Percentiles rank a stretch among this genome's conserved stretches.
Evolutionary conservation across 2,888 invertebrate genomes (phyloP).

Genomic region (Chymomyza procnemis): DNA sequence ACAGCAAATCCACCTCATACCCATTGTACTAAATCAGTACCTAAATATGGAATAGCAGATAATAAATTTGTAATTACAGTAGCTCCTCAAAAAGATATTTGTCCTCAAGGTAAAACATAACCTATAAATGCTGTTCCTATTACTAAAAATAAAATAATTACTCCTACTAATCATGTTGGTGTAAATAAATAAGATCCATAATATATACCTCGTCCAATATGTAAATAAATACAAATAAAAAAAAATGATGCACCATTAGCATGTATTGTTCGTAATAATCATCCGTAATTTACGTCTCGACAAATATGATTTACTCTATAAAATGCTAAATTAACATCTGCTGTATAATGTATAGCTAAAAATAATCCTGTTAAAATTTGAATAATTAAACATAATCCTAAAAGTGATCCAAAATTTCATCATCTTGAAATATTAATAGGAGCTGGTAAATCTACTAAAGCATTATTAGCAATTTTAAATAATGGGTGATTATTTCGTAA

Average conservation of each 20-base stretch:
- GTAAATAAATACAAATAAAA: conserved; percentile 85
- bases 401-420: conserved; percentile 85
- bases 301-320: conserved; percentile 84
- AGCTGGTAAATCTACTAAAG: conserved; percentile 81
- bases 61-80: no score
- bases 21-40: no score
- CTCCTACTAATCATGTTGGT: conserved; percentile 83
- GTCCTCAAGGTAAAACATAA: conserved; percentile 88
- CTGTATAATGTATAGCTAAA: conserved; percentile 84
- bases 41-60: no score
- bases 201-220: conserved; percentile 84
- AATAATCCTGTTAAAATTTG: conserved; percentile 85
- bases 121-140: conserved; percentile 88
- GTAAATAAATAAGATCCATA: conserved; percentile 80
- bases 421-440: conserved; percentile 82
- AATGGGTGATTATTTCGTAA: conserved; percentile 79
- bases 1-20: no score
- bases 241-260: conserved; percentile 87
- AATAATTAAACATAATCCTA: conserved; percentile 82
- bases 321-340: conserved; percentile 83
- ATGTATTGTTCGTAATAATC: conserved; percentile 83
- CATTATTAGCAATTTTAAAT: conserved; percentile 81
- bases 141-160: conserved; percentile 83
- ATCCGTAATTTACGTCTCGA: conserved; percentile 85
- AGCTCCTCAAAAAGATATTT: no score